These are phyloP conservation scores for Dasyprocta punctata DNA, from an alignment of 2,113 vertebrate species.

Conservation along the genomic window DNA sequence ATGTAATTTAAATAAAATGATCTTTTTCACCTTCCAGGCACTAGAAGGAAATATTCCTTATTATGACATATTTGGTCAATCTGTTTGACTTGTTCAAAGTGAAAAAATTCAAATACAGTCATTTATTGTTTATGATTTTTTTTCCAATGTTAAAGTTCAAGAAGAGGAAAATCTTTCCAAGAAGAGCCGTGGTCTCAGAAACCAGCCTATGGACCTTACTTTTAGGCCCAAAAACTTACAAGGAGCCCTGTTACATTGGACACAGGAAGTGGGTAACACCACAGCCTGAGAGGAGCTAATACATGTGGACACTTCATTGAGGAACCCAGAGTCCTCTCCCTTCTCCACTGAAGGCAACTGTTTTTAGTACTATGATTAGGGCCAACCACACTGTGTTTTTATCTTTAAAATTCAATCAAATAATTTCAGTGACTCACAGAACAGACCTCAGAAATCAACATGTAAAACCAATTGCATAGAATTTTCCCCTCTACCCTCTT, in stretches of 20 bases:
- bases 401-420: neutral
- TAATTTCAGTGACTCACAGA: neutral
- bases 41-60: constrained; percentile 1
- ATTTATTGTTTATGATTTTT: constrained; percentile 5
- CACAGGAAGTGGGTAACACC: neutral
- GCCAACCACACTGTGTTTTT: neutral
- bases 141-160: constrained; percentile 15
- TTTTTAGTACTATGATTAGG: neutral
- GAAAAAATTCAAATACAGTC: neutral
- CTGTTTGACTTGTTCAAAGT: neutral
- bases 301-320: neutral
- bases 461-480: neutral
- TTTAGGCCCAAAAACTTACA: neutral
- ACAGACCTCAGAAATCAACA: constrained; percentile 26
- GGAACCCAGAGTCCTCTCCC: neutral
- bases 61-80: neutral
- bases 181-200: constrained; percentile 11
- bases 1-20: constrained; percentile 76
- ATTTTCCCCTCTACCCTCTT: neutral
- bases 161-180: neutral
- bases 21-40: constrained; percentile 8
- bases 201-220: neutral
- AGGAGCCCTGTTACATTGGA: neutral
- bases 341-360: neutral
- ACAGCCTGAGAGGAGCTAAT: neutral